phyloP scores from a whole-genome alignment of 2,113 vertebrate genomes.

The Xenopus laevis region DNA sequence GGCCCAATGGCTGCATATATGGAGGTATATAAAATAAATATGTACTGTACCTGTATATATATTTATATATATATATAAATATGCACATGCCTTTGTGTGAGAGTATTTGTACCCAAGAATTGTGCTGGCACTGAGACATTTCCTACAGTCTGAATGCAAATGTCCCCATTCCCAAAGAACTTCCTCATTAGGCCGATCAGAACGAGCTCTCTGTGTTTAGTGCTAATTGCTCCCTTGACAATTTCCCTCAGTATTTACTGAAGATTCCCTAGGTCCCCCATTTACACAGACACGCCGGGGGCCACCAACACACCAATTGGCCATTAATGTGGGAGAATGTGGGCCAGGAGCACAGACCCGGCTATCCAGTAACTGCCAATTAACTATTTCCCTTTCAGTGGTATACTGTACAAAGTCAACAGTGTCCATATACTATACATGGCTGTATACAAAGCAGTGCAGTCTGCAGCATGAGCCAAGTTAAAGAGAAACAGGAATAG shows the following conservation, averaged over 20 bases:
- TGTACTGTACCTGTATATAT: too few species aligned
- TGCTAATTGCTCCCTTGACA: conserved; percentile 37
- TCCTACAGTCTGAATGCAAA: not conserved
- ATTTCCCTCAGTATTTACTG: conserved; percentile 19
- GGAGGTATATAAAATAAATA: too few species aligned
- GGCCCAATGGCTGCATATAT: too few species aligned
- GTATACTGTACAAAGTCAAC: too few species aligned
- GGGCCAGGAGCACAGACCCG: not conserved
- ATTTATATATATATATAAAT: too few species aligned
- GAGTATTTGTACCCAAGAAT: too few species aligned
- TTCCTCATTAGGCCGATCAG: too few species aligned
- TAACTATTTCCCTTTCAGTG: not conserved
- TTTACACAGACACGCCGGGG: not conserved
- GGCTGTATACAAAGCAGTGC: too few species aligned
- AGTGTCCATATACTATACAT: too few species aligned
- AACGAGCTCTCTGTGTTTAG: not conserved
- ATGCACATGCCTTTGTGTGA: too few species aligned
- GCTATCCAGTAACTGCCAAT: not conserved
- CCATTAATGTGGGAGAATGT: not conserved
- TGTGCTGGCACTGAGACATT: too few species aligned
- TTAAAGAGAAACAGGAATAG: not conserved
- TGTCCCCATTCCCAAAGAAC: conserved; percentile 14
- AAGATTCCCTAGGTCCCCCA: conserved; percentile 1
- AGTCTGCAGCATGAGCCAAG: too few species aligned
- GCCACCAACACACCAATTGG: not conserved